These are phyloP conservation scores for Hypomecis punctinalis DNA, from an alignment of 2,888 invertebrate genomes.

Conservation along the genomic window DNA sequence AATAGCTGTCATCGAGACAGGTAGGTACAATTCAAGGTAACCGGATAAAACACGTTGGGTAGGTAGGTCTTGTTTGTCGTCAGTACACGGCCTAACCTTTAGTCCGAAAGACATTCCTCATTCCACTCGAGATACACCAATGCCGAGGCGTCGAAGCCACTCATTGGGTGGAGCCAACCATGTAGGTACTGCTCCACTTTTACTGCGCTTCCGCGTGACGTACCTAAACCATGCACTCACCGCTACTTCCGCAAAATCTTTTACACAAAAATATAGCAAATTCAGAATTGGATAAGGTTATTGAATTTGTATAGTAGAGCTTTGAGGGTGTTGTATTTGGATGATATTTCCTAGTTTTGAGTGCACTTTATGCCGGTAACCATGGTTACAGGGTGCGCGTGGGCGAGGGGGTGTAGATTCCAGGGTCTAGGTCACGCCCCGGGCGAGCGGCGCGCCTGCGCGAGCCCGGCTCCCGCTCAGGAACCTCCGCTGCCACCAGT, in stretches of 20 bases:
- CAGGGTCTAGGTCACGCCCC: conserved; percentile 86
- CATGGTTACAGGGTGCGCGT: conserved; percentile 71
- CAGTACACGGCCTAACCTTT: conserved; percentile 52
- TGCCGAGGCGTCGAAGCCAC: conserved; percentile 58
- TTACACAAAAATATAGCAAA: neutral
- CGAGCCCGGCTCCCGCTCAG: conserved; percentile 59
- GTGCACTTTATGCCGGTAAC: conserved; percentile 60
- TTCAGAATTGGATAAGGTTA: neutral
- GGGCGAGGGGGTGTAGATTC: conserved; percentile 78
- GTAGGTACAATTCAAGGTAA: conserved; percentile 15
- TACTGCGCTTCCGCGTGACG: conserved; percentile 58
- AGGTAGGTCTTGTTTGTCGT: conserved; percentile 58
- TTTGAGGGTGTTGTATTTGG: conserved; percentile 36
- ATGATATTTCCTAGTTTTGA: conserved; percentile 38
- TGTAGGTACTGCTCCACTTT: conserved; percentile 61
- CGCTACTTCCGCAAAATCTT: conserved; percentile 16
- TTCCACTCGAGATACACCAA: conserved; percentile 69
- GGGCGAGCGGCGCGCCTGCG: conserved; percentile 68
- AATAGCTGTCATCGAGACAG: conserved; percentile 8
- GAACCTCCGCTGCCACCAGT: conserved; percentile 62
- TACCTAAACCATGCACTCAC: conserved; percentile 45
- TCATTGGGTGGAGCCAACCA: conserved; percentile 70
- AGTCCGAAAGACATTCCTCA: conserved; percentile 62
- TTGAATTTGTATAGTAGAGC: neutral
- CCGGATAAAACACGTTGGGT: conserved; percentile 42